Evolutionary conservation across 1,140 invertebrate genomes (phyloP).

Genomic region (Brachionus angularis): DNA sequence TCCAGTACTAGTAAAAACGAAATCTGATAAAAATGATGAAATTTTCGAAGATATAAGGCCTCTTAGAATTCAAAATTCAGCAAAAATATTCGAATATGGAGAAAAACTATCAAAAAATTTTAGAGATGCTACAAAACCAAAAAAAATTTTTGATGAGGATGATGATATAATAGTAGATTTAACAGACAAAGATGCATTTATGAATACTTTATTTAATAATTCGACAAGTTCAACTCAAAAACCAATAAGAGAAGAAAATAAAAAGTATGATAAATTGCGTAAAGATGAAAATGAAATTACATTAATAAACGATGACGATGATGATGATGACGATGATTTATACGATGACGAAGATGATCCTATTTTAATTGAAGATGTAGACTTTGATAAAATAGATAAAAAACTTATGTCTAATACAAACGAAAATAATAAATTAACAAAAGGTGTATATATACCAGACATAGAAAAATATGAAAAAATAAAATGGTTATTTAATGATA

Average conservation of each 20-base stretch:
- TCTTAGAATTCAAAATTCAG: no score
- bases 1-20: neutral
- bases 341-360: neutral
- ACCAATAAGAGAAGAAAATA: neutral
- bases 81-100: no score
- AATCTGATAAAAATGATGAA: neutral
- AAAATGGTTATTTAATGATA: conserved; percentile 36
- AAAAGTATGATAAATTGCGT: neutral
- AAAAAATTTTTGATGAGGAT: no score
- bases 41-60: no score
- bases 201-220: neutral
- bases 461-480: conserved; percentile 23
- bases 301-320: neutral
- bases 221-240: neutral
- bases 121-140: no score
- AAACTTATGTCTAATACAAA: neutral
- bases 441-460: conserved; percentile 16
- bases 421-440: neutral
- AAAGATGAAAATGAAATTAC: neutral
- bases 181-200: neutral
- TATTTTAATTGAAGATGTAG: neutral
- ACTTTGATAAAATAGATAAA: conserved; percentile 1
- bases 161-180: neutral
- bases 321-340: neutral
- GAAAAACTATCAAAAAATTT: no score